A percentile compares a stretch with the other conserved stretches of the same genome.
Evolutionary conservation across 2,797 vertebrate species (phyloP).

Genomic region (Anabas testudineus): DNA sequence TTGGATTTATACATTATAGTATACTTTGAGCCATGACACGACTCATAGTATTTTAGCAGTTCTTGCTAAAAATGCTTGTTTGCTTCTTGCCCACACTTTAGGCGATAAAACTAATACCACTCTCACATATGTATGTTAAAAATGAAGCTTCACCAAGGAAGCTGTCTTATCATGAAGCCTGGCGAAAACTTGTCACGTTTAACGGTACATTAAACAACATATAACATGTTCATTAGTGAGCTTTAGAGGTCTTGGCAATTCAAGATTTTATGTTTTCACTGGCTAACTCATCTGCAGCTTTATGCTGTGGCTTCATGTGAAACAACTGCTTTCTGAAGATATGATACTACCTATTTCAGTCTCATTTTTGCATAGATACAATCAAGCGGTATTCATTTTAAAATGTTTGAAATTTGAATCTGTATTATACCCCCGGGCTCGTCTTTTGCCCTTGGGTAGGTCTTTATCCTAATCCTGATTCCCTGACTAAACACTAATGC

Average conservation of each 20-base stretch:
- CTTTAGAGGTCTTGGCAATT: neutral
- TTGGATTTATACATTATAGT: neutral
- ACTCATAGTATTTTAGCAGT: too few relatives aligned
- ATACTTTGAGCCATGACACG: too few relatives aligned
- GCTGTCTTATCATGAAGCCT: neutral
- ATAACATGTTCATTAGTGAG: neutral
- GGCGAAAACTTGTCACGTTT: too few relatives aligned
- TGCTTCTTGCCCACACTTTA: neutral
- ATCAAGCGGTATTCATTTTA: neutral
- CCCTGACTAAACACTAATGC: slow-evolving; percentile 11
- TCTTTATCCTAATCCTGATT: too few relatives aligned
- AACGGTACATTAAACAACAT: too few relatives aligned
- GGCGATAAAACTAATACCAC: neutral
- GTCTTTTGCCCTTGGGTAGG: slow-evolving; percentile 20
- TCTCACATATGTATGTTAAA: too few relatives aligned
- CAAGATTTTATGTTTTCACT: neutral
- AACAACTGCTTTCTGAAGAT: neutral
- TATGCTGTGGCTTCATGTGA: neutral
- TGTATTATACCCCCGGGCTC: neutral
- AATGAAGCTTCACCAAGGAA: neutral
- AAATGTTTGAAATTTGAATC: slow-evolving; percentile 2
- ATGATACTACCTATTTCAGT: neutral
- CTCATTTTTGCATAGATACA: neutral
- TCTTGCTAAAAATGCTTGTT: neutral
- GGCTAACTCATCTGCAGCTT: neutral